Conservation (phyloP, 2,888 invertebrate genomes). For the Dasypogon diadema region DNA sequence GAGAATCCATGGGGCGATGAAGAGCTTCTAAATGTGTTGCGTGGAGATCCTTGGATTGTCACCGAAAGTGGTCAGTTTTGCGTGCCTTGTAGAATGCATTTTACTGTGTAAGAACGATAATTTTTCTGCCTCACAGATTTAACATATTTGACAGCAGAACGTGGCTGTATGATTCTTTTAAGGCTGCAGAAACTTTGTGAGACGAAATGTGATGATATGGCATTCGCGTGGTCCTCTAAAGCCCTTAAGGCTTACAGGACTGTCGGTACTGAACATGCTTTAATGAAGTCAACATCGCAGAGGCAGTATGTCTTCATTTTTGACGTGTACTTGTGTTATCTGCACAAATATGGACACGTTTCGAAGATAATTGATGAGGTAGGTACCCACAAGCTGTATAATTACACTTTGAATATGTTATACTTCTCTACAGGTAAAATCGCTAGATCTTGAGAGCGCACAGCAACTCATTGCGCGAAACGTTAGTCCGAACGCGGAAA, state of each 20-base stretch:
- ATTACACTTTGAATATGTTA: neutral
- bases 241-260: constrained; percentile 66
- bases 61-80: constrained; percentile 9
- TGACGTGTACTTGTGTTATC: constrained; percentile 73
- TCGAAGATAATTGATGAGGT: constrained; percentile 69
- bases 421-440: constrained; percentile 25
- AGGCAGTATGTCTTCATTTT: constrained; percentile 72
- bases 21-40: constrained; percentile 36
- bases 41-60: constrained; percentile 22
- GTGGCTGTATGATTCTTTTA: constrained; percentile 72
- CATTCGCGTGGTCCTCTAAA: constrained; percentile 72
- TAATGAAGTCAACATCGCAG: constrained; percentile 65
- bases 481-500: neutral
- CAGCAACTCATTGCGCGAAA: constrained; percentile 45
- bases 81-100: neutral
- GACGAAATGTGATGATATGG: constrained; percentile 74
- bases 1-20: constrained; percentile 50
- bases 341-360: constrained; percentile 71
- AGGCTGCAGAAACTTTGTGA: constrained; percentile 74
- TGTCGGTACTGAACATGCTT: constrained; percentile 36
- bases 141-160: constrained; percentile 73
- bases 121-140: constrained; percentile 63
- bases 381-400: constrained; percentile 54
- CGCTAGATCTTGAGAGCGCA: constrained; percentile 4
- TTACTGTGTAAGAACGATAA: constrained; percentile 53